A percentile compares a stretch with the other conserved stretches of the same genome.
Evolutionary conservation across 1,140 invertebrate species (phyloP).

Genomic region (Drosophila pachea): DNA sequence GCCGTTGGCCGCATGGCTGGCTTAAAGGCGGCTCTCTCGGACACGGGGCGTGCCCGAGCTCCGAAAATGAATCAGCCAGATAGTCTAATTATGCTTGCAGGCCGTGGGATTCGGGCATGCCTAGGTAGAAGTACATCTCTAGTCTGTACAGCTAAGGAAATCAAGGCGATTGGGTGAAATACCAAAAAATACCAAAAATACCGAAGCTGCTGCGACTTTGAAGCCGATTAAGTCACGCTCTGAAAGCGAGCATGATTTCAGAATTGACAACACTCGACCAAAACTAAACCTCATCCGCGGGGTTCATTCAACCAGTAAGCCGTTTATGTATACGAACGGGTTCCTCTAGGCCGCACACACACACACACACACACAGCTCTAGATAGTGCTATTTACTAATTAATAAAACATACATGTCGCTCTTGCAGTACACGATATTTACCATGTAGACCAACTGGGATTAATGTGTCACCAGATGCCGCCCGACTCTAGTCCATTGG

Average conservation of each 20-base stretch:
- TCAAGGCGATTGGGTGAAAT: too few species aligned
- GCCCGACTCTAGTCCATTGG: too few species aligned
- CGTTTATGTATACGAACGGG: conserved; percentile 56
- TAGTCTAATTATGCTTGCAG: conserved; percentile 55
- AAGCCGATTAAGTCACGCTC: conserved; percentile 59
- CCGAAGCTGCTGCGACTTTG: conserved; percentile 5
- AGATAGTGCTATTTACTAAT: background rate
- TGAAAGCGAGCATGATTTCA: conserved; percentile 55
- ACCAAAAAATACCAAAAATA: too few species aligned
- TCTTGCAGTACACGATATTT: too few species aligned
- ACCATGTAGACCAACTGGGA: background rate
- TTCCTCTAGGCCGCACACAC: conserved; percentile 37
- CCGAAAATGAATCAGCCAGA: conserved; percentile 21
- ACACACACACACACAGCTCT: background rate
- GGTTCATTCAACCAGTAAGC: conserved; percentile 74
- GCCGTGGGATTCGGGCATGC: conserved; percentile 27
- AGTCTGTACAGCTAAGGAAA: too few species aligned
- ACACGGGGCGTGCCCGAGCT: conserved; percentile 2
- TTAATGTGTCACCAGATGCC: conserved; percentile 1
- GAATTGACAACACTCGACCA: conserved; percentile 51
- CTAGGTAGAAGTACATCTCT: too few species aligned
- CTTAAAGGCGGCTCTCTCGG: conserved; percentile 2
- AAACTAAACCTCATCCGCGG: conserved; percentile 30
- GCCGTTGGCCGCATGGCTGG: conserved; percentile 53
- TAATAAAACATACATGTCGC: too few species aligned